phyloP scores from a whole-genome alignment of 2,113 vertebrate species.

The Megaceryle torquata region DNA sequence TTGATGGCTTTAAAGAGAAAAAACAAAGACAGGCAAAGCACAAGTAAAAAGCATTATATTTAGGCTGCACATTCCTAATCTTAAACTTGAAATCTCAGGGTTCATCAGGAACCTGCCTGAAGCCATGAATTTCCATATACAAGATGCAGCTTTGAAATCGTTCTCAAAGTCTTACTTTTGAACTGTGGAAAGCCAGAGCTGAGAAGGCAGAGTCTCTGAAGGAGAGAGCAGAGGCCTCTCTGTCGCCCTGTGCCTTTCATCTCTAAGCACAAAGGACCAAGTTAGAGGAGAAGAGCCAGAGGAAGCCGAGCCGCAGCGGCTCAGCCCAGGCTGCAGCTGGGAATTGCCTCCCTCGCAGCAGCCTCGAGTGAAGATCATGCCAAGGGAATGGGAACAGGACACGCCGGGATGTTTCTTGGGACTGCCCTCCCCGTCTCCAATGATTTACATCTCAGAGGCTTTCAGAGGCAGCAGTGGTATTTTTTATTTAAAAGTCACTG shows the following conservation, averaged over 20 bases:
- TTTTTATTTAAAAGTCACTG: background rate
- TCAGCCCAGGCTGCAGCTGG: background rate
- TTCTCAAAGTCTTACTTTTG: background rate
- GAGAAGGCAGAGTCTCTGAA: background rate
- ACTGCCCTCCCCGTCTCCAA: background rate
- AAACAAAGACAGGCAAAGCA: background rate
- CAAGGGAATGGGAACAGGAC: background rate
- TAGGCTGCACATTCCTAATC: background rate
- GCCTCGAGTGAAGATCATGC: background rate
- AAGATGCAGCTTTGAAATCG: slow-evolving; percentile 6
- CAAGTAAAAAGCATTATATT: background rate
- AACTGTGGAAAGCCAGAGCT: background rate
- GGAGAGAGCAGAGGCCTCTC: background rate
- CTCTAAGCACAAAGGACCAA: background rate
- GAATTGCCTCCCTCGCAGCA: background rate
- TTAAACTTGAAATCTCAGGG: background rate
- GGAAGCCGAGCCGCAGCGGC: accelerated
- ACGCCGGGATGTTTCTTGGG: background rate
- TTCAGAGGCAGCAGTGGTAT: background rate
- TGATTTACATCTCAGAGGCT: background rate
- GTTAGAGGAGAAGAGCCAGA: background rate
- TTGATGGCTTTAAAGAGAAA: background rate
- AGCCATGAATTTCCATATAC: slow-evolving; percentile 22
- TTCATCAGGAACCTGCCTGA: background rate
- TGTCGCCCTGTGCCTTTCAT: background rate